Base-by-base conservation (phyloP, 1,140 invertebrate genomes). In the Anastatus disparis region DNA sequence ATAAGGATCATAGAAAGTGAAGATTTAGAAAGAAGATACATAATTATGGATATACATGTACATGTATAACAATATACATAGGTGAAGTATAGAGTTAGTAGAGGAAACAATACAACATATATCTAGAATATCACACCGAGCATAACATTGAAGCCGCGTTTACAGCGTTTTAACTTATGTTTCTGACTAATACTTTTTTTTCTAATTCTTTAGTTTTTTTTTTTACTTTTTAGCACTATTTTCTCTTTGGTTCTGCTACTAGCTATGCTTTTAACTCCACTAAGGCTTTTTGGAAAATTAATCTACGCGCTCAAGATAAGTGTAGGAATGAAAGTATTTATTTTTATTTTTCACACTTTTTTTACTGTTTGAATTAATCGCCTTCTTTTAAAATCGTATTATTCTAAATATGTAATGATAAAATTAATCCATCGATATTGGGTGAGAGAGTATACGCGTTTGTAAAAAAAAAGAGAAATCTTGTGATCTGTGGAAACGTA, bases 31-130 rank as follows among this genome's bases (percentile, higher is more conserved):
- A n/a, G n/a, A n/a, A n/a, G n/a, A n/a, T n/a, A n/a, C n/a, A n/a
- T n/a, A n/a, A n/a, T n/a, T n/a, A 55, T 63, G 62, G 71, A 78
- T 55, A 77, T 58, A 74, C 40, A 75, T 61, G 71, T 64, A 74
- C 65, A 71, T 52, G 73, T 63, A 72, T 62, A 38, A 35, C n/a
- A 44, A 15, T 4, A 4, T 35, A 35, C 31, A 35, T 6, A 1
- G 38, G 22, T 22, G 55, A 58, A 15, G 17, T 10, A 29, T n/a
- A 40, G 31, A 40, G 6, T 9, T 58, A 4, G n/a, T 48, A 6
- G 20, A 48, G 3, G 46, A 35, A 61, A 76, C 44, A 74, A 38
- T 71, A 58, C 76, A 50, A 71, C 63, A 75, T 55, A 75, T 72
- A 75, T 69, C 75, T 70, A 74, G 73, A 75, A 70, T 66, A 64